Base-by-base conservation (phyloP, 2,888 invertebrate species). In the Suillia variegata region DNA sequence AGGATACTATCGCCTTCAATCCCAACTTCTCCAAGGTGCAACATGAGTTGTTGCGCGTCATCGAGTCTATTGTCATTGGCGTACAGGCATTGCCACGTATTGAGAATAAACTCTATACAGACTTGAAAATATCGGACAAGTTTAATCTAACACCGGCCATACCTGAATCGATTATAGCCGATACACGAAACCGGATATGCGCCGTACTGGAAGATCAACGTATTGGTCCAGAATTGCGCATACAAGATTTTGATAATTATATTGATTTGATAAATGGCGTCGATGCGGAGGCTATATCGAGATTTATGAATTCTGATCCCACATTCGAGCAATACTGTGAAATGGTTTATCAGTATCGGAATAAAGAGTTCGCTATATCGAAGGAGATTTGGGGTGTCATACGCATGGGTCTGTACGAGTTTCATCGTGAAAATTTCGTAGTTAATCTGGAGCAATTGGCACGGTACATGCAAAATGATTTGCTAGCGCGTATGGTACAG, bases 191-290 rank as follows among this genome's bases (percentile, higher is more conserved):
- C 54, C 81, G 83, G 63, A 86, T 96, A 2, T 80, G 83, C 6
- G 84, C 86, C 26, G 80, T 92, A 67, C 83, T 93, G 15, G 86
- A 88, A 66, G 88, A 90, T 59, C 89, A 92, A 73, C 84, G 89
- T 68, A 87, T 90, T 56, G 90, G 89, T 0, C 92, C 92, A 0
- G 90, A 92, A 74, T 68, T 88, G 21, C 84, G 90, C 54, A 82
- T 91, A 13, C 88, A 88, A 76, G 92, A 93, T 77, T 93, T 94
- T 77, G 92, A 94, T 77, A 87, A 89, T 64, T 94, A 92, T 75
- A 85, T 90, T 62, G 86, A 87, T 65, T 81, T 94, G 21, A 87
- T 93, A 54, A 90, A 92, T 71, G 91, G 91, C n/a, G 82, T 85
- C 54, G 82, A 82, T 65, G 73, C 81, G 1, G 76, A 84, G 31